Evolutionary conservation across 2,888 invertebrate genomes (phyloP), one percentile per base, ranked within the genome.

Genomic region (Synanthedon tipuliformis): DNA sequence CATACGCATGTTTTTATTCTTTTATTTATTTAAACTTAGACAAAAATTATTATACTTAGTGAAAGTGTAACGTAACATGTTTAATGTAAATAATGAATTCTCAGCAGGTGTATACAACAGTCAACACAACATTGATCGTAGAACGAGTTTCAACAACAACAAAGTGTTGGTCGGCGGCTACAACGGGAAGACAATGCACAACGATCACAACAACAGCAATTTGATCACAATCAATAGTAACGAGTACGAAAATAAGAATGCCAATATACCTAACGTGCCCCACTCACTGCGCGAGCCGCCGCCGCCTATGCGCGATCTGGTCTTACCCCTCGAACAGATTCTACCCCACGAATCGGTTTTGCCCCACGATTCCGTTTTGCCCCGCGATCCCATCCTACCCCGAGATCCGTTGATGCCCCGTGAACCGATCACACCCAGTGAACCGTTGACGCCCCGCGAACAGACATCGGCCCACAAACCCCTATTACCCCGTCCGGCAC

Each of bases 121-220:
- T 16, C 64, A 53, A 23, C 45, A 45, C n/a, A 45, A 45, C 15
- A 92, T 92, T 62, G 94, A 93, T 50, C 92, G 91, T 50, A 66
- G 83, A 4, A 72, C 71, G 51, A 78, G 75, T 50, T 85, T 81
- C 71, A 84, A 81, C 68, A 87, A 86, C 64, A 87, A 87, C 64
- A 86, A 86, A 59, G 81, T 87, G 0, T 52, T 89, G 13, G 83
- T 84, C 0, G 86, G 86, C 1, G 83, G 82, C 3, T 74, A 80
- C 59, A 74, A 76, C 55, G 78, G 75, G 0, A 77, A 73, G 55
- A 68, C 62, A 1, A 63, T 68, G 15, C 71, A 69, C 56, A 65
- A 59, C 0, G 72, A 78, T 1, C 66, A 71, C 1, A 73, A 69
- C 54, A 59, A 68, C 50, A 69, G 56, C n/a, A 64, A 75, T 60